Evolutionary conservation across 2,888 invertebrate genomes (phyloP), one percentile per base, ranked within the genome.

Genomic region (Dascillus cervinus): DNA sequence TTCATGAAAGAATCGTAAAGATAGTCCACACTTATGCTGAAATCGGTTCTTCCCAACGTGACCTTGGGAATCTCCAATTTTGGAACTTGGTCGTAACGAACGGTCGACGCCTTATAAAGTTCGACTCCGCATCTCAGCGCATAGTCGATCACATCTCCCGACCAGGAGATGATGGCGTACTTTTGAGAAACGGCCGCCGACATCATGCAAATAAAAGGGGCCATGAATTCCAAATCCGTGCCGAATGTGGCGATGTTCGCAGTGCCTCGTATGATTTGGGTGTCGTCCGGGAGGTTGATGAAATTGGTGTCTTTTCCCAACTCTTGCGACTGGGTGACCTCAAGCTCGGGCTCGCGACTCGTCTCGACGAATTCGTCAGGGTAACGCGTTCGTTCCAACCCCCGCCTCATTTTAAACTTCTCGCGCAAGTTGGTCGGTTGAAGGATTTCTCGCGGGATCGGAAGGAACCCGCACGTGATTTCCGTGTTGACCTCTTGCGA

Each of bases 121-220:
- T 64, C 55, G 29, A 62, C 61, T 34, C 69, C 66, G 39, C 70
- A 68, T 5, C 70, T 66, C 8, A 77, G 51, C 0, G 75, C 65
- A 46, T 75, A 79, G 46, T 75, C 72, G 1, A 81, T 69, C 1
- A 79, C 66, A 1, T 72, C 69, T 0, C 54, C 34, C 1, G 72
- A 72, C 81, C 81, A 81, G 0, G 79, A 71, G 14, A 69, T 61
- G 1, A 75, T 64, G 0, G 65, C 43, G 42, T 74, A 75, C 46
- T 79, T 79, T 39, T 72, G 71, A 1, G 77, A 73, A 4, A 77
- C 71, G 1, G 76, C 73, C 1, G 70, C 62, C 0, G 75, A 73
- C 70, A 75, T 73, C n/a, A 75, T 69, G 9, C 74, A 67, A 1
- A 69, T 62, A 43, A 73, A 75, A 0, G 75, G 75, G 1, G 75